Conservation (phyloP, 2,797 vertebrate species). For the Carduelis carduelis region DNA sequence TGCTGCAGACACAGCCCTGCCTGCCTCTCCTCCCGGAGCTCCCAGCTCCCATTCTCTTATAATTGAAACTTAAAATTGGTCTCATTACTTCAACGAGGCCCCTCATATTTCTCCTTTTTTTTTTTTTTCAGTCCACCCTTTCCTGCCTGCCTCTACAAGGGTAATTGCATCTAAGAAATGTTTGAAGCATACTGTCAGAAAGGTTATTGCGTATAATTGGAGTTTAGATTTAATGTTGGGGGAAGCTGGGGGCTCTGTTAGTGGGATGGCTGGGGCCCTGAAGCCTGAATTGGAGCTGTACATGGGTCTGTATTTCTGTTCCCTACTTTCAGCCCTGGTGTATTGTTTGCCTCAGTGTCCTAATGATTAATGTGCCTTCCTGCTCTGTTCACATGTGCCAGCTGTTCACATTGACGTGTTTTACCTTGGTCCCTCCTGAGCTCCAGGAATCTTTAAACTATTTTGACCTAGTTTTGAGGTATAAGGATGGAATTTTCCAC, state of each 20-base stretch:
- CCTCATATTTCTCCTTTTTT: background rate
- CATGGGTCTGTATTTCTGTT: background rate
- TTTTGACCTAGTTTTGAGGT: background rate
- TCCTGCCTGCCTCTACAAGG: conserved; percentile 17
- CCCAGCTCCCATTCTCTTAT: conserved; percentile 46
- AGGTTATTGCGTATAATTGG: conserved; percentile 18
- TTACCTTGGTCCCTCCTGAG: background rate
- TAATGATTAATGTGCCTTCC: background rate
- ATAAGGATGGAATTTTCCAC: background rate
- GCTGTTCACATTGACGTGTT: background rate
- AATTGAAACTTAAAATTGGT: conserved; percentile 74
- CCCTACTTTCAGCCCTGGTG: background rate
- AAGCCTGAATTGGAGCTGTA: background rate
- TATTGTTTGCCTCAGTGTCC: background rate
- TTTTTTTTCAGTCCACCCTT: background rate
- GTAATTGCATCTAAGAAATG: conserved; percentile 49
- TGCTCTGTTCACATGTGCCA: background rate
- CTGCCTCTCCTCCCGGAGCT: conserved; percentile 41
- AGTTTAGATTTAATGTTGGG: conserved; percentile 10
- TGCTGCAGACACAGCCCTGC: conserved; percentile 22
- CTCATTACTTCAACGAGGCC: conserved; percentile 46
- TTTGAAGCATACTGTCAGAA: conserved; percentile 47
- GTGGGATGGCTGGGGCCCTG: conserved; percentile 22
- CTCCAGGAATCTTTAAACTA: background rate
- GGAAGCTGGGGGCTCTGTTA: background rate